A percentile compares a stretch with the other conserved stretches of the same genome.
These are phyloP conservation scores for Columbina picui DNA, from an alignment of 2,113 vertebrate genomes.

Conservation along the genomic window DNA sequence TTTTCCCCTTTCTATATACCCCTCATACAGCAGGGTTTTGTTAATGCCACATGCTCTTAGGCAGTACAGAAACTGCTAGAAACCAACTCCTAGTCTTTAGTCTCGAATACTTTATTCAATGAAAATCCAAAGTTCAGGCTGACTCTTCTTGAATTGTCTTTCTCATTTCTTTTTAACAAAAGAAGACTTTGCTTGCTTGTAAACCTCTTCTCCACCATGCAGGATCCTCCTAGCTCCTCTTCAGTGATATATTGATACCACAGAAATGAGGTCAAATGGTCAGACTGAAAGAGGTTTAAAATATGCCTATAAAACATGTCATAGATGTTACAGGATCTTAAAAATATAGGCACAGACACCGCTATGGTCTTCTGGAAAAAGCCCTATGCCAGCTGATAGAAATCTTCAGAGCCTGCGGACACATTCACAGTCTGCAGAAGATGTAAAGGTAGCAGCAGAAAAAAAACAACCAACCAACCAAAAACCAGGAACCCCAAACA, in stretches of 20 bases:
- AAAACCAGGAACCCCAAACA: neutral
- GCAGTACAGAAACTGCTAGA: neutral
- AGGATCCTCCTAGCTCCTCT: neutral
- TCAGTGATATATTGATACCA: neutral
- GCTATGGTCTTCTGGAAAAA: neutral
- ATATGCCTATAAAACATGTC: neutral
- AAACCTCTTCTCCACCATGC: neutral
- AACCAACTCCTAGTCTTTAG: neutral
- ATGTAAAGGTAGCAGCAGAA: neutral
- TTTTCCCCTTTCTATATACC: neutral
- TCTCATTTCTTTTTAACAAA: neutral
- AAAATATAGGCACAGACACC: neutral
- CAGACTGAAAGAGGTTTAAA: neutral
- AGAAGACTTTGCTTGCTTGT: neutral
- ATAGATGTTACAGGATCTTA: neutral
- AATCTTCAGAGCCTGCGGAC: neutral
- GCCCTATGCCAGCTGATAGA: neutral
- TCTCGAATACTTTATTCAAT: neutral
- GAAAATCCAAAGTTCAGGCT: neutral
- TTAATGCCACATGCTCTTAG: neutral
- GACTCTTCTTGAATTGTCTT: neutral
- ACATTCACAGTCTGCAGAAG: neutral
- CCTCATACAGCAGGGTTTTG: neutral
- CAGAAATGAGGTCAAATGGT: neutral
- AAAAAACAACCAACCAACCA: neutral